phyloP scores from a whole-genome alignment of 1,140 invertebrate genomes.

The Drosophila ananassae region DNA sequence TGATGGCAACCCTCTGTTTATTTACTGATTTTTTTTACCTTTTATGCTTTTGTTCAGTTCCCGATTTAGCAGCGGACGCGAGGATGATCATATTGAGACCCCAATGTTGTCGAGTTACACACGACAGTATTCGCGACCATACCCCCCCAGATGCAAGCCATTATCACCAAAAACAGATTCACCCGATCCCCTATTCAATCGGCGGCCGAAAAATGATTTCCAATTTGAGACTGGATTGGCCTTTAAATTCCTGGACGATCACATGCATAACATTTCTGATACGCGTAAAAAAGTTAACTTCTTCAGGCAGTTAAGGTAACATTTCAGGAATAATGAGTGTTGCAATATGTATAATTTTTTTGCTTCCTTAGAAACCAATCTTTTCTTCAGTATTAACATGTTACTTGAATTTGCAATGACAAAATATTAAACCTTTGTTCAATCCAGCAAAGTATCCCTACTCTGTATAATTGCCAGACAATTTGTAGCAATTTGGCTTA shows the following conservation, averaged over 20 bases:
- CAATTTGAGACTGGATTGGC: conserved; percentile 49
- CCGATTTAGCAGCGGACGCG: conserved; percentile 25
- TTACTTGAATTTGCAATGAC: background rate
- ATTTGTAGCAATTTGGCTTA: conserved; percentile 58
- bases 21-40: too few species aligned
- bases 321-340: background rate
- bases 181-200: conserved; percentile 63
- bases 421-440: conserved; percentile 7
- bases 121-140: conserved; percentile 49
- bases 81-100: conserved; percentile 42
- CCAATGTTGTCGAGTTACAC: conserved; percentile 51
- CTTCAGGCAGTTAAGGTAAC: conserved; percentile 61
- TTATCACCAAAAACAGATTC: conserved; percentile 20
- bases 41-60: conserved; percentile 19
- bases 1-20: too few species aligned
- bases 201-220: conserved; percentile 64
- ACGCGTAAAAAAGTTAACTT: conserved; percentile 61
- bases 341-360: background rate
- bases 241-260: conserved; percentile 70
- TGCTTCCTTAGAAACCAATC: conserved; percentile 54
- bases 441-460: background rate
- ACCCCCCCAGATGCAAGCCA: conserved; percentile 40
- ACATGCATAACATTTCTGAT: conserved; percentile 58
- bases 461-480: conserved; percentile 28
- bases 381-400: conserved; percentile 50